Percentiles rank a stretch among this genome's conserved stretches.
Evolutionary conservation across 2,888 invertebrate species (phyloP).

Genomic region (Pseudococcus jackbeardsleyi): DNA sequence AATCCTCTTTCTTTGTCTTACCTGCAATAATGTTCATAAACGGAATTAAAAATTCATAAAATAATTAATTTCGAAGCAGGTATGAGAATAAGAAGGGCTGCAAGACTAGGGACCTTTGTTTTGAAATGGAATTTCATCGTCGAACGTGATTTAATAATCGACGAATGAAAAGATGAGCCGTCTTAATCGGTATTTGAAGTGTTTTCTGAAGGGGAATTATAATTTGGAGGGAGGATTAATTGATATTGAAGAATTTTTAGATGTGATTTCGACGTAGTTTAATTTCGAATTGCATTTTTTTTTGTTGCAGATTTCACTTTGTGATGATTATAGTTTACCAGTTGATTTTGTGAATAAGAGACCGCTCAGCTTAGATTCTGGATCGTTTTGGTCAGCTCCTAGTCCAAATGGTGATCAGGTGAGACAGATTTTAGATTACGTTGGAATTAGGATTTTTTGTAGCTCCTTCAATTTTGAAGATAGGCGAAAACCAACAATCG

Average conservation of each 20-base stretch:
- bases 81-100: neutral
- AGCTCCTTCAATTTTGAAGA: neutral
- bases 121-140: neutral
- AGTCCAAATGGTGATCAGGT: conserved; percentile 74
- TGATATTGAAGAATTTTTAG: conserved; percentile 18
- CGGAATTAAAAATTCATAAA: conserved; percentile 47
- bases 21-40: neutral
- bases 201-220: conserved; percentile 14
- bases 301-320: conserved; percentile 82
- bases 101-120: neutral
- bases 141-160: conserved; percentile 41
- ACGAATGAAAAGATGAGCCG: conserved; percentile 23
- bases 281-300: conserved; percentile 58
- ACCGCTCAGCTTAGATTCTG: conserved; percentile 70
- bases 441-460: too few relatives aligned
- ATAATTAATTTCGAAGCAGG: conserved; percentile 46
- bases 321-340: conserved; percentile 89
- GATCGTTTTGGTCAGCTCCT: conserved; percentile 67
- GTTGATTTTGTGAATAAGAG: conserved; percentile 84
- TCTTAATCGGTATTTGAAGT: conserved; percentile 17
- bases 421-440: conserved; percentile 67
- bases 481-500: neutral
- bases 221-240: neutral
- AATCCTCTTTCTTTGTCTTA: neutral
- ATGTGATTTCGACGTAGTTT: neutral